Conservation (phyloP, 2,888 invertebrate genomes). For the Allophyes oxyacanthae region DNA sequence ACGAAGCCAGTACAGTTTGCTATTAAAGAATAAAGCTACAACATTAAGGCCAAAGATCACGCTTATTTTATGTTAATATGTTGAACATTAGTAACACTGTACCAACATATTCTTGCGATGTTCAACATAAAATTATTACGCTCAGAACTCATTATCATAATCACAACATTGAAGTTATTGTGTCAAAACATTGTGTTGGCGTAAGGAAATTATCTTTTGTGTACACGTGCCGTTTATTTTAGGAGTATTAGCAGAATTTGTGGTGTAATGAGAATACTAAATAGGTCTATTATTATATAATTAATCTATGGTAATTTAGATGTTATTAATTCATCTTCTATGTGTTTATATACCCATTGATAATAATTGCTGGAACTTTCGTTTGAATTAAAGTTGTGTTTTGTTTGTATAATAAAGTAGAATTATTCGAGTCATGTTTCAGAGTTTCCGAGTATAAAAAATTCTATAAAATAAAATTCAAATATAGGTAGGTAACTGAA, state of each 20-base stretch:
- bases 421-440: too few species aligned
- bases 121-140: slow-evolving; percentile 52
- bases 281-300: too few species aligned
- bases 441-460: too few species aligned
- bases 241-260: slow-evolving; percentile 9
- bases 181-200: slow-evolving; percentile 48
- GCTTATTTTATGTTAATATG: slow-evolving; percentile 27
- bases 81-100: slow-evolving; percentile 38
- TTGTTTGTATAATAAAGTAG: too few species aligned
- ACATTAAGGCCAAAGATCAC: slow-evolving; percentile 1
- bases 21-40: background rate
- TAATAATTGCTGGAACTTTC: too few species aligned
- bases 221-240: slow-evolving; percentile 18
- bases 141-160: slow-evolving; percentile 52
- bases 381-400: too few species aligned
- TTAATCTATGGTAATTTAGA: too few species aligned
- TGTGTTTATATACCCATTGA: too few species aligned
- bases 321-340: too few species aligned
- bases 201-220: slow-evolving; percentile 52
- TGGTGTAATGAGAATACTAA: background rate
- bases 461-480: too few species aligned
- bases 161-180: slow-evolving; percentile 53
- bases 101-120: slow-evolving; percentile 41
- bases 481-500: too few species aligned
- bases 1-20: too few species aligned